phyloP scores from a whole-genome alignment of 2,888 invertebrate genomes.

The Amiota communis region DNA sequence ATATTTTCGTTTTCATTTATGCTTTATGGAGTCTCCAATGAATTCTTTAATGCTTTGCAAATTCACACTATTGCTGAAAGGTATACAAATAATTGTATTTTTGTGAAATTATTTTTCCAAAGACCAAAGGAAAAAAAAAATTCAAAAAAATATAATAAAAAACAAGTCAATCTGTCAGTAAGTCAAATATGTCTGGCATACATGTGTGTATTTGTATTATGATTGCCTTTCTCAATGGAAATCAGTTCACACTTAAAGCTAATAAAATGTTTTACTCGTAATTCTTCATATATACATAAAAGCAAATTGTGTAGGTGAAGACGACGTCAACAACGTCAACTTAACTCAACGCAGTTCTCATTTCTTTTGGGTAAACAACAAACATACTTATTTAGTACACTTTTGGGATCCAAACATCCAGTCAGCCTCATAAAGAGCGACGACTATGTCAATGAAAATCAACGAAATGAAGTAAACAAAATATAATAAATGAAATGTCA shows the following conservation, averaged over 20 bases:
- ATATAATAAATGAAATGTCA: constrained; percentile 39
- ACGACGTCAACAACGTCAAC: no score
- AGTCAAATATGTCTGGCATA: background rate
- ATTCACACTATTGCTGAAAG: background rate
- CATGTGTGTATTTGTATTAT: background rate
- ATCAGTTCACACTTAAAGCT: constrained; percentile 54
- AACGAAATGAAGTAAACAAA: constrained; percentile 53
- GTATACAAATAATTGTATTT: background rate
- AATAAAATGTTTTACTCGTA: constrained; percentile 38
- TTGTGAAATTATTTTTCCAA: background rate
- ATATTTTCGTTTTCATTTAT: no score
- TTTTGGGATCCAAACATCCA: no score
- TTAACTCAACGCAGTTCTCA: no score
- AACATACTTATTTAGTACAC: no score
- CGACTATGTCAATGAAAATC: constrained; percentile 29
- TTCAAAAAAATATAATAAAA: background rate
- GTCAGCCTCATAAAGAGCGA: no score
- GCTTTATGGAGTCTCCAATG: no score
- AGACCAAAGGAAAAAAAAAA: background rate
- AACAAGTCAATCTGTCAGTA: constrained; percentile 10
- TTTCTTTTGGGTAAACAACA: no score
- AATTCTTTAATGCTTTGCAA: background rate
- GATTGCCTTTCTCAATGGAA: constrained; percentile 18
- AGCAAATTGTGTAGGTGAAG: no score
- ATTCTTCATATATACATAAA: no score